A percentile compares a stretch with the other conserved stretches of the same genome.
These are phyloP conservation scores for Coelinius sp. DNA, from an alignment of 2,888 invertebrate genomes.

Conservation along the genomic window DNA sequence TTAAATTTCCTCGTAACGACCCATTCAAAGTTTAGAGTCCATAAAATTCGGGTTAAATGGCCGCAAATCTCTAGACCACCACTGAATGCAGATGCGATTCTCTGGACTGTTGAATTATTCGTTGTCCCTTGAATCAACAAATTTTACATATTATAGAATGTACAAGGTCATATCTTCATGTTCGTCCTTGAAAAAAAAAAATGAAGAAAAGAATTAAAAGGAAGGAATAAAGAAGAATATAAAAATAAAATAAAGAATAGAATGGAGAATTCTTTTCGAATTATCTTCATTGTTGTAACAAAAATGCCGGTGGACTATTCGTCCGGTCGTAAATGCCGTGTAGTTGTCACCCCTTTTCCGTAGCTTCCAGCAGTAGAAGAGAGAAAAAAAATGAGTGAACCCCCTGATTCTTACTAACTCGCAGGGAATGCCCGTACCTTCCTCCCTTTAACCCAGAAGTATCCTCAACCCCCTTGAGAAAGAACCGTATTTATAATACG, in stretches of 20 bases:
- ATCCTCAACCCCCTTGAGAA: constrained; percentile 22
- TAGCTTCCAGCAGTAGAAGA: constrained; percentile 20
- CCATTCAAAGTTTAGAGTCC: constrained; percentile 54
- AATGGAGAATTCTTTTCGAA: neutral
- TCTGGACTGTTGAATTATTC: neutral
- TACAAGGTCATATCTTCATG: neutral
- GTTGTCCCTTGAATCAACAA: neutral
- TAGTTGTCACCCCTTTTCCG: constrained; percentile 45
- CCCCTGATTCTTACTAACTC: constrained; percentile 34
- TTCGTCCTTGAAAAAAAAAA: neutral
- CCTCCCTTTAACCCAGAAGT: constrained; percentile 21
- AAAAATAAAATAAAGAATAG: constrained; percentile 24
- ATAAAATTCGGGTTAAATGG: constrained; percentile 49
- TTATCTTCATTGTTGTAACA: constrained; percentile 61
- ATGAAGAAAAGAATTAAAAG: neutral
- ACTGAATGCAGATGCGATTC: constrained; percentile 31
- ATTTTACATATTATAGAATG: constrained; percentile 28
- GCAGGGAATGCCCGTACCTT: constrained; percentile 32
- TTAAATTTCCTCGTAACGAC: constrained; percentile 58
- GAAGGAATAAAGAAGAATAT: constrained; percentile 27
- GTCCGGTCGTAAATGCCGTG: constrained; percentile 53
- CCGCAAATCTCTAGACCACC: constrained; percentile 43
- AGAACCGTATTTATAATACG: constrained; percentile 59
- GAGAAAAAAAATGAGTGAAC: constrained; percentile 33
- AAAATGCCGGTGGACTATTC: constrained; percentile 57